Conservation (phyloP, 2,113 vertebrate genomes). For the Saguinus midas region DNA sequence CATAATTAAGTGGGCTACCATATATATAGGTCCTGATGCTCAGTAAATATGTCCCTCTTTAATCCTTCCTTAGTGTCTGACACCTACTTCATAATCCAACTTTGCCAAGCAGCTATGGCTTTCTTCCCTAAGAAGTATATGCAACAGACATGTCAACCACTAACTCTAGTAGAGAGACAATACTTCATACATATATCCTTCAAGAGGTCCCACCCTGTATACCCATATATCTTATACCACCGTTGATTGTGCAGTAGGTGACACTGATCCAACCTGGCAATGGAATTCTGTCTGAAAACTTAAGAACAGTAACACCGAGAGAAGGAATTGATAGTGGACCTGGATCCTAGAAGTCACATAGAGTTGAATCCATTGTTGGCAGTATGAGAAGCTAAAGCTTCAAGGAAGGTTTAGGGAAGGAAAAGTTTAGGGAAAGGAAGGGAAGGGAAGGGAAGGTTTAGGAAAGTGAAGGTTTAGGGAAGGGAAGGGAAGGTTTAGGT, state of each 20-base stretch:
- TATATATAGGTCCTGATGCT: neutral
- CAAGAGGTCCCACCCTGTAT: neutral
- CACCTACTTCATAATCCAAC: neutral
- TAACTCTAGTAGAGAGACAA: neutral
- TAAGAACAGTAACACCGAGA: neutral
- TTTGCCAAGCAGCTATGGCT: neutral
- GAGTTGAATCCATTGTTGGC: rapidly evolving
- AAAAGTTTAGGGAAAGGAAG: no score
- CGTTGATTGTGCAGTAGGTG: neutral
- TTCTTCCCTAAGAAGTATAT: neutral
- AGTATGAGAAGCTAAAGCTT: neutral
- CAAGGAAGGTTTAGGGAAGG: no score
- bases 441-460: no score
- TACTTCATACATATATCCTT: neutral
- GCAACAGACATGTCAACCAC: no score
- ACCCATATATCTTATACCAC: neutral
- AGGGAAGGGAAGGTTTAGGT: no score
- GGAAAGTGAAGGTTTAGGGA: no score
- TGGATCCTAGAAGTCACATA: neutral
- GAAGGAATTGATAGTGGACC: neutral
- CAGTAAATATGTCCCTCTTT: neutral
- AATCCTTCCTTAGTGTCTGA: neutral
- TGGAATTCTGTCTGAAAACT: neutral
- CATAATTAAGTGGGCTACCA: neutral
- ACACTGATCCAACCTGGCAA: neutral